phyloP scores from a whole-genome alignment of 2,797 vertebrate genomes.

The Netta rufina region DNA sequence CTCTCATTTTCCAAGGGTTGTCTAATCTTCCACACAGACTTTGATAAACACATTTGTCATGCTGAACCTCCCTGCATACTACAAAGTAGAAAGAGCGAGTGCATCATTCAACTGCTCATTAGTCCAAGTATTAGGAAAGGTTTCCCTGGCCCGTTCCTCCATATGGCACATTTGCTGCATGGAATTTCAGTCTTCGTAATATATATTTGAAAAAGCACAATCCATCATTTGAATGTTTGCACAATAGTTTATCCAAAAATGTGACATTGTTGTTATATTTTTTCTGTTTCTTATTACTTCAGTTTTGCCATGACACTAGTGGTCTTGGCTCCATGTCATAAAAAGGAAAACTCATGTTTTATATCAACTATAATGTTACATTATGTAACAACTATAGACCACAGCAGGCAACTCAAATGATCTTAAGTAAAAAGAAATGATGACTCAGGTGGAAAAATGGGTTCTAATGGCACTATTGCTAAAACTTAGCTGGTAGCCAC shows the following conservation, averaged over 20 bases:
- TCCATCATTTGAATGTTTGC: not conserved
- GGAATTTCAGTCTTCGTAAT: not conserved
- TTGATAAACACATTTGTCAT: not conserved
- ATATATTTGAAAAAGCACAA: not conserved
- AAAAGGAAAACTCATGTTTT: not conserved
- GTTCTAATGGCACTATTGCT: not conserved
- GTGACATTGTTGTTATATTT: rapidly evolving
- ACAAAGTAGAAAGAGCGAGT: not conserved
- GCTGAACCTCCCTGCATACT: not conserved
- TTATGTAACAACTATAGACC: not conserved
- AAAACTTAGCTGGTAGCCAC: not conserved
- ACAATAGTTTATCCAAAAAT: not conserved
- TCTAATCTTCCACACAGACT: not conserved
- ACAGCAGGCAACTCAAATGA: not conserved
- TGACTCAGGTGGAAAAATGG: not conserved
- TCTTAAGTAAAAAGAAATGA: not conserved
- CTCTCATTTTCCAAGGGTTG: not conserved
- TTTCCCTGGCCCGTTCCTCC: not conserved
- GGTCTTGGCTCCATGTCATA: not conserved
- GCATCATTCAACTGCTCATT: not conserved
- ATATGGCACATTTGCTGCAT: not conserved
- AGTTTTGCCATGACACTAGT: not conserved
- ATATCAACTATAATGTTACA: not conserved
- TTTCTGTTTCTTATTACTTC: not conserved
- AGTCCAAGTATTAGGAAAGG: not conserved